Conservation (phyloP, 2,113 vertebrate genomes). For the Limanda limanda region DNA sequence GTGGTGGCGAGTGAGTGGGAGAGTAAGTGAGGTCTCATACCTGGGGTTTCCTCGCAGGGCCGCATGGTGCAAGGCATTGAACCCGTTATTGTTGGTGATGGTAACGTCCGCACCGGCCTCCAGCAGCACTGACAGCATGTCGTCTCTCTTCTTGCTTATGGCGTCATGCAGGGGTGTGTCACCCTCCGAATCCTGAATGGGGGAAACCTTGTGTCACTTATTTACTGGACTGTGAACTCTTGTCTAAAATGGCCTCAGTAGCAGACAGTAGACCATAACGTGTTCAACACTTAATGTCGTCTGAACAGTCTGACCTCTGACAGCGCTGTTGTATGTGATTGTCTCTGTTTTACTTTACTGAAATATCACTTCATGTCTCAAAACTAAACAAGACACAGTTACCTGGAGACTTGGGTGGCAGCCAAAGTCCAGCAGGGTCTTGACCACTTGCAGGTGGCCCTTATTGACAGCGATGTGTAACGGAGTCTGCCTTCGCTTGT, state of each 20-base stretch:
- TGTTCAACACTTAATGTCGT: slow-evolving; percentile 2
- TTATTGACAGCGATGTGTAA: slow-evolving; percentile 99
- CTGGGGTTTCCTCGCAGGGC: slow-evolving; percentile 98
- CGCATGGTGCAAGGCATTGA: slow-evolving; percentile 97
- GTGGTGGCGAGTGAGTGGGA: background rate
- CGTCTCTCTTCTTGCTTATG: slow-evolving; percentile 99
- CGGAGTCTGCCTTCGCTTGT: slow-evolving; percentile 96
- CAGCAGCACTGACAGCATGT: slow-evolving; percentile 96
- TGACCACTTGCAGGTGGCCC: slow-evolving; percentile 98
- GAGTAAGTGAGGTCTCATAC: slow-evolving; percentile 71
- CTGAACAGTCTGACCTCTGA: background rate
- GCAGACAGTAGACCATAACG: background rate
- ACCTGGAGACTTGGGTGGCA: slow-evolving; percentile 99
- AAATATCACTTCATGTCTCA: background rate
- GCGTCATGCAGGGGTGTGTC: slow-evolving; percentile 97
- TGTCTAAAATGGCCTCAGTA: background rate
- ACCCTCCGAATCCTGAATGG: slow-evolving; percentile 93
- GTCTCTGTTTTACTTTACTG: background rate
- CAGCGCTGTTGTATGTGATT: background rate
- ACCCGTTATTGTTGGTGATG: slow-evolving; percentile 99
- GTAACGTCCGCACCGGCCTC: slow-evolving; percentile 98
- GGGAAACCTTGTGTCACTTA: slow-evolving; percentile 24
- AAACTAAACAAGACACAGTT: slow-evolving; percentile 30
- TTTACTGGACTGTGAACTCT: background rate
- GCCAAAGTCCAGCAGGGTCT: slow-evolving; percentile 96